These are phyloP conservation scores for Takifugu rubripes DNA, from an alignment of 2,797 vertebrate genomes.

Conservation along the genomic window DNA sequence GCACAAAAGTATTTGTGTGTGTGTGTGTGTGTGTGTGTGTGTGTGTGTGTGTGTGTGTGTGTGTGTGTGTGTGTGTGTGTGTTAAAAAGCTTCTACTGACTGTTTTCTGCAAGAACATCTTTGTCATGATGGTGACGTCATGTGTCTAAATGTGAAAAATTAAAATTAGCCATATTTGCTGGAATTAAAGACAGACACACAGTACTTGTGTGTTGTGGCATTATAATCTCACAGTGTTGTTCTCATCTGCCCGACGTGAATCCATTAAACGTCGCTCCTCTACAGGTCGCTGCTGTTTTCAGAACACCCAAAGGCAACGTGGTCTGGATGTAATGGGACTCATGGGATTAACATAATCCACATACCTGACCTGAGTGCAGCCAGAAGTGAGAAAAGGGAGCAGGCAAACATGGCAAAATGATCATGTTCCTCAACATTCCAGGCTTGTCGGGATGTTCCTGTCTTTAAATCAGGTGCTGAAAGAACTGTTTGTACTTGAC, in stretches of 20 bases:
- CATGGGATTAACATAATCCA: slow-evolving; percentile 2
- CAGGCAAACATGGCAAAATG: not conserved
- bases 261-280: not conserved
- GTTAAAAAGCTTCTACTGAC: no score
- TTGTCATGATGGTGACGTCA: no score
- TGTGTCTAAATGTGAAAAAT: no score
- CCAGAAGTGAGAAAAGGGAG: not conserved
- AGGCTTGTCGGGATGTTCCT: slow-evolving; percentile 20
- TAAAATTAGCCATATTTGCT: no score
- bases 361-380: slow-evolving; percentile 3
- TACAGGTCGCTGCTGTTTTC: not conserved
- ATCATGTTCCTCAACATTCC: slow-evolving; percentile 33
- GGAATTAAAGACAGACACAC: not conserved
- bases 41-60: no score
- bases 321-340: slow-evolving; percentile 2
- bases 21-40: no score
- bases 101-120: no score
- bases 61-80: no score
- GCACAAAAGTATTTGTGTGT: no score
- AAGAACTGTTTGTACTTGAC: slow-evolving; percentile 11
- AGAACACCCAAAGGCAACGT: not conserved
- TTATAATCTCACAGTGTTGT: not conserved
- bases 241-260: not conserved
- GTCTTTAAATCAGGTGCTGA: slow-evolving; percentile 12
- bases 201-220: no score